Base-by-base conservation (phyloP, 2,888 invertebrate species). In the Lutraria lutraria region DNA sequence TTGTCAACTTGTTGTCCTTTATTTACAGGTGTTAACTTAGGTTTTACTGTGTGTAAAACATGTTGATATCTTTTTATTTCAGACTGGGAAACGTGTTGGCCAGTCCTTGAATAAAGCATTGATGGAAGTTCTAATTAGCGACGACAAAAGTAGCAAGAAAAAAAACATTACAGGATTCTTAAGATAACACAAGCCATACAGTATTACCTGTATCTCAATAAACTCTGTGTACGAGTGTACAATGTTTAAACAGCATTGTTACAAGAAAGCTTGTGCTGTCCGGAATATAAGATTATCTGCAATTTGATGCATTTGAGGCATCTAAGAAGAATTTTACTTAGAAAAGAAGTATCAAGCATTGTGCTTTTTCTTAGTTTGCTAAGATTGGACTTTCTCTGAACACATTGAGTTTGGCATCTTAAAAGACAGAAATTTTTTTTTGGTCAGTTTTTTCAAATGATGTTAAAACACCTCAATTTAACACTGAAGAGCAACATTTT, bases 71-170 rank as follows among this genome's bases (percentile, higher is more conserved):
- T 81, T 21, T 68, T 12, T 52, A 43, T 96, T 96, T 80, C 95
- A 97, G 96, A 97, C 98, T 94, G 98, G 98, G 84, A 97, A 97
- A 96, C 97, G 97, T 94, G 98, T 98, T 88, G 98, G 98, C 0
- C 97, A 97, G 93, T 97, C 97, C 86, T 97, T 99, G 12, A 98
- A 98, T 95, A 97, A 97, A 94, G 97, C 97, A 43, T 97, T 99
- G 34, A 97, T 97, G 86, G 97, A 98, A 31, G 97, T 98, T 6
- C 96, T 97, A 92, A 97, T 98, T 95, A 97, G 98, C 96, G 97
- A 97, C 92, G 96, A 97, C 54, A 93, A 93, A 80, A 95, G 97
- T 72, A 97, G 97, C 72, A 93, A 95, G 29, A 96, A 96, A 72
- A 96, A 96, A 90, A 95, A 96, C 88, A 95, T 97, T 88, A 96